phyloP scores from a whole-genome alignment of 2,113 vertebrate genomes.

The Cryptotis parvus region DNA sequence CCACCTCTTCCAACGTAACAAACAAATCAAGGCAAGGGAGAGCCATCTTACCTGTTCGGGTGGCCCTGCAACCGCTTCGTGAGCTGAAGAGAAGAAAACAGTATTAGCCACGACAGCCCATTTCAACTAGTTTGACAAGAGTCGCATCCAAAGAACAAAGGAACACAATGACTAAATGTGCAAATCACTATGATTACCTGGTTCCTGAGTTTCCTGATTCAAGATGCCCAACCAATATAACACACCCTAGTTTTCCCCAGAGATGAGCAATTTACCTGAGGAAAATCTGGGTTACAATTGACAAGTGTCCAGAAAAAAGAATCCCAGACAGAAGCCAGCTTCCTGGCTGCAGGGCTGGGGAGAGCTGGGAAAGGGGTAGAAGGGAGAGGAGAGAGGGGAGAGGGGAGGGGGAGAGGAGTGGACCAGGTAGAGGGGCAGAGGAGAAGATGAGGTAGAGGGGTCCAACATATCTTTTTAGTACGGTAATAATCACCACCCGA shows the following conservation, averaged over 20 bases:
- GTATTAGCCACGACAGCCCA: not conserved
- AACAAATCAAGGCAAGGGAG: constrained; percentile 11
- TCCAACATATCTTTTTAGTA: too few relatives aligned
- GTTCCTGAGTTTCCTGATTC: not conserved
- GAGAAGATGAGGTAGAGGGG: too few relatives aligned
- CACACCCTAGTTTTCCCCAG: not conserved
- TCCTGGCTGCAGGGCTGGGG: not conserved
- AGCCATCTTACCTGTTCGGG: constrained; percentile 90
- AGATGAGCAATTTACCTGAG: not conserved
- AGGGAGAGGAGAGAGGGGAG: too few relatives aligned
- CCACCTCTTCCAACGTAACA: not conserved
- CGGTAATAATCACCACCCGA: too few relatives aligned
- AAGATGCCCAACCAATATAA: not conserved
- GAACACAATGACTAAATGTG: not conserved
- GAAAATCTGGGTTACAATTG: constrained; percentile 27
- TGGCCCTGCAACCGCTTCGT: constrained; percentile 96
- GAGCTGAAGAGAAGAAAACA: constrained; percentile 86
- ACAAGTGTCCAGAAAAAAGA: not conserved
- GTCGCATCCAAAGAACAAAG: not conserved
- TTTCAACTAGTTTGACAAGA: not conserved
- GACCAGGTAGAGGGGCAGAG: too few relatives aligned
- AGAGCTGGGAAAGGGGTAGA: too few relatives aligned
- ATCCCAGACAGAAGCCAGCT: not conserved
- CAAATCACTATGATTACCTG: not conserved
- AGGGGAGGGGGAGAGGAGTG: too few relatives aligned